Base-by-base conservation (phyloP, 2,797 vertebrate genomes). In the Chrosomus eos region DNA sequence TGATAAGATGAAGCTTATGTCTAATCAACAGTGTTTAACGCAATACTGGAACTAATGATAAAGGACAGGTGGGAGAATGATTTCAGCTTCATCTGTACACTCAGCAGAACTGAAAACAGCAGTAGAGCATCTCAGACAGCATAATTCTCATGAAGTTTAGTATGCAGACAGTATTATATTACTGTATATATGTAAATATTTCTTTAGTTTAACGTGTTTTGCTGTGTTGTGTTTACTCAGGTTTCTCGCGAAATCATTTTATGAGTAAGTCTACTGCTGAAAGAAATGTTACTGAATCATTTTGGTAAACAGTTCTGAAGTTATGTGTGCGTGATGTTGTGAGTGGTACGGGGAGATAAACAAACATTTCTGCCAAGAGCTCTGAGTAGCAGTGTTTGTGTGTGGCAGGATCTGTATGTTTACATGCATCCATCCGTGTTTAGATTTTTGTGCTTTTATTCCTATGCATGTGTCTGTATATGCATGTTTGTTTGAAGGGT, bases 1-100 rank as follows among this genome's bases (percentile, higher is more conserved):
- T 83, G 90, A 92, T 91, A 87, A 91, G 87, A 70, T 72, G 67
- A 78, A 89, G 76, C 70, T 80, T n/a, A 80, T 48, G 33, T 79
- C 43, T 33, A 43, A 85, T 82, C 76, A 81, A 62, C 36, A 45
- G 66, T 64, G 71, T 72, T 62, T 79, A 87, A 77, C 53, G 81
- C 48, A 83, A 77, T 84, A 91, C 76, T 84, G 77, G 36, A 31
- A 43, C 43, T 23, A 64, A 40, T 58, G 86, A 84, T 87, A 48
- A 82, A 81, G 45, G n/a, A 60, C 68, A 85, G 76, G 55, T 85
- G 75, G 67, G 55, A 4, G 28, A 60, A 53, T 53, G 43, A 40
- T 68, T 55, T 33, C 5, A 23, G 53, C 62, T 68, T 68, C 16
- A 67, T 26, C n/a, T 78, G 58, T 28, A 76, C n/a, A 31, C 73